phyloP scores from a whole-genome alignment of 2,113 vertebrate genomes.

The Chaenocephalus aceratus region DNA sequence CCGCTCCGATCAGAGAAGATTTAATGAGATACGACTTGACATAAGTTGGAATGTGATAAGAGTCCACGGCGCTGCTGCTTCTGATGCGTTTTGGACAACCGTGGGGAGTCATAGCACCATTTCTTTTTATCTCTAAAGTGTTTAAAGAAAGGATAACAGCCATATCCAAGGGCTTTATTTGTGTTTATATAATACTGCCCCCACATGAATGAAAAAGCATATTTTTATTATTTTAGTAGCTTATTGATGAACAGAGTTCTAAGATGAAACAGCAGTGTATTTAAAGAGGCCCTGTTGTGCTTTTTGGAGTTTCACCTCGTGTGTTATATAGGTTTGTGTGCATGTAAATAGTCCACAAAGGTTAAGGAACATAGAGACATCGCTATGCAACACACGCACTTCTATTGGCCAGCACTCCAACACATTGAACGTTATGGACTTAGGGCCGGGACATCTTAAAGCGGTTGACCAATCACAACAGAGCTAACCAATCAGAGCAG shows the following conservation, averaged over 20 bases:
- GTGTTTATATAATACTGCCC: too few relatives aligned
- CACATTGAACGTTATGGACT: too few relatives aligned
- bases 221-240: background rate
- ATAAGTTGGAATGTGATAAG: conserved; percentile 33
- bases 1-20: conserved; percentile 40
- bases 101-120: background rate
- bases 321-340: too few relatives aligned
- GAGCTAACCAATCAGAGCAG: too few relatives aligned
- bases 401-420: too few relatives aligned
- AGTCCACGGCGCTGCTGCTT: background rate
- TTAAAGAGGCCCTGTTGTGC: background rate
- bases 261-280: background rate
- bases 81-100: background rate
- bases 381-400: too few relatives aligned
- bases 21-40: conserved; percentile 35
- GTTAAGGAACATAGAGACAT: too few relatives aligned
- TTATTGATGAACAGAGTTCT: conserved; percentile 12
- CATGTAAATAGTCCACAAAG: too few relatives aligned
- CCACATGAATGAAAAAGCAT: background rate
- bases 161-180: background rate
- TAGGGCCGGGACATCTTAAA: too few relatives aligned
- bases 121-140: background rate
- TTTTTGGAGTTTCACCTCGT: too few relatives aligned
- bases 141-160: background rate
- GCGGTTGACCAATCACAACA: too few relatives aligned